Percentiles rank a stretch among this genome's conserved stretches.
These are phyloP conservation scores for Atta texana DNA, from an alignment of 1,140 invertebrate species.

Conservation along the genomic window DNA sequence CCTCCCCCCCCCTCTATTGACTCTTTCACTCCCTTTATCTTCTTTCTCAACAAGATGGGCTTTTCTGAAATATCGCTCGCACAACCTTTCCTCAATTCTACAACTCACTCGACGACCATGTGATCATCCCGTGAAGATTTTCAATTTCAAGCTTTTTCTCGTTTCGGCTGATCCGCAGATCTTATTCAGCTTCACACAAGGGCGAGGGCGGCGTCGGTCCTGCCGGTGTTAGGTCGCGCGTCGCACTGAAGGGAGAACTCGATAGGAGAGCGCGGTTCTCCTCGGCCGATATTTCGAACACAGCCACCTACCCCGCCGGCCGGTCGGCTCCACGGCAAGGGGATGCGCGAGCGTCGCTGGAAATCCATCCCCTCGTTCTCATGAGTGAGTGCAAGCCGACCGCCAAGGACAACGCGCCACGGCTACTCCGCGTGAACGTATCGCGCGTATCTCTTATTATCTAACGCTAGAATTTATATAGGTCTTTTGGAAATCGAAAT, in stretches of 20 bases:
- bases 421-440: background rate
- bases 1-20: background rate
- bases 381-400: background rate
- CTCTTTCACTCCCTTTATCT: slow-evolving; percentile 12
- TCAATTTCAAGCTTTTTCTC: slow-evolving; percentile 2
- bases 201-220: slow-evolving; percentile 80
- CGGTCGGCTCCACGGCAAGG: slow-evolving; percentile 16
- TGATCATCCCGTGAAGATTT: background rate
- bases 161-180: slow-evolving; percentile 46
- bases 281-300: slow-evolving; percentile 68
- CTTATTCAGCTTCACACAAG: slow-evolving; percentile 70
- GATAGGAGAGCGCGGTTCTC: slow-evolving; percentile 54
- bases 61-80: background rate
- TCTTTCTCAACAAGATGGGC: background rate
- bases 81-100: background rate
- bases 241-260: slow-evolving; percentile 79
- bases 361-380: slow-evolving; percentile 18
- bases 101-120: background rate
- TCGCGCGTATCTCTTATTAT: background rate
- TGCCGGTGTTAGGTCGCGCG: slow-evolving; percentile 82
- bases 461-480: background rate
- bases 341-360: slow-evolving; percentile 42
- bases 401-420: slow-evolving; percentile 22
- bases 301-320: slow-evolving; percentile 53
- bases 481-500: background rate